Conservation (phyloP, 2,888 invertebrate species). For the Drosophila fungiperda region DNA sequence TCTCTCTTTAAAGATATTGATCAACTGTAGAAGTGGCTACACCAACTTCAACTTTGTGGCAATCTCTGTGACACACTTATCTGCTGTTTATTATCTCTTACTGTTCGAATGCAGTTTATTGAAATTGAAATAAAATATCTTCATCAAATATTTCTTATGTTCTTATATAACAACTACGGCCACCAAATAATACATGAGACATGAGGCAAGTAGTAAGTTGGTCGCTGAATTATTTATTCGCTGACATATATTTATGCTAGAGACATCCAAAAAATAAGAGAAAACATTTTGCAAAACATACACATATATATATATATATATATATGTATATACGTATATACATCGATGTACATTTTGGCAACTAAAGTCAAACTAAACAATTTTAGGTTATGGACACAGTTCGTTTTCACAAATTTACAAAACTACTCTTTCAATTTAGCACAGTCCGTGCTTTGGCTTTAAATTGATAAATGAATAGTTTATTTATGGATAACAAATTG, state of each 20-base stretch:
- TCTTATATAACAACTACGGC: not conserved
- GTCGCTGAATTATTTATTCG: constrained; percentile 19
- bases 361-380: constrained; percentile 15
- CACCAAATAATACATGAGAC: constrained; percentile 30
- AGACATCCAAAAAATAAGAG: constrained; percentile 11
- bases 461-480: not conserved
- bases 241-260: constrained; percentile 3
- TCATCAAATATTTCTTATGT: constrained; percentile 13
- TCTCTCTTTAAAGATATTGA: not conserved
- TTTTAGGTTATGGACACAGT: not conserved
- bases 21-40: not conserved
- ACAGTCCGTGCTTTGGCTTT: not conserved
- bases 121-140: not conserved
- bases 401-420: not conserved
- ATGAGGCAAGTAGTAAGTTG: constrained; percentile 6
- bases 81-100: not conserved
- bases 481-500: not conserved
- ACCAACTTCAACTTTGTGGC: not conserved
- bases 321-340: not conserved
- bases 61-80: not conserved
- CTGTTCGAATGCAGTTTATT: not conserved
- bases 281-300: constrained; percentile 1
- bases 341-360: not conserved
- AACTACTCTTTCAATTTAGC: not conserved
- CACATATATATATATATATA: not conserved